Evolutionary conservation across 2,113 vertebrate genomes (phyloP).

Genomic region (Austrofundulus limnaeus): DNA sequence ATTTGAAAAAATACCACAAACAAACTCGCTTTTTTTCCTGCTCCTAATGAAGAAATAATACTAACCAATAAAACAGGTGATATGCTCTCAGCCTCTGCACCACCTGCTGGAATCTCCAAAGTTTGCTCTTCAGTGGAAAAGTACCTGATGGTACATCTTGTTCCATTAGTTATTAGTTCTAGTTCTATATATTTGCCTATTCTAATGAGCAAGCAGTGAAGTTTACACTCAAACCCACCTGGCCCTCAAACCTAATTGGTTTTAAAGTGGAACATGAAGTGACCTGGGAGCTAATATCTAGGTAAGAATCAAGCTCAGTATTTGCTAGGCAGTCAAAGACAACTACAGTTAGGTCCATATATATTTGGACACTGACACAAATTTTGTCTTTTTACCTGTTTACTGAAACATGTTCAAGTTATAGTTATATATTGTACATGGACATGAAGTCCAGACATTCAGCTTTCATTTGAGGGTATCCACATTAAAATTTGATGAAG

Average conservation of each 20-base stretch:
- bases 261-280: slow-evolving; percentile 34
- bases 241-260: neutral
- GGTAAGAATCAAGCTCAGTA: no score
- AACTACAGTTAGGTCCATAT: no score
- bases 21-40: slow-evolving; percentile 2
- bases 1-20: no score
- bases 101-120: slow-evolving; percentile 31
- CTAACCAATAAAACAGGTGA: neutral
- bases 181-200: slow-evolving; percentile 7
- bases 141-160: slow-evolving; percentile 3
- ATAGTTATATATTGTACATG: no score
- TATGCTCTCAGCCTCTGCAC: neutral
- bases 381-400: no score
- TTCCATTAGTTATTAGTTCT: slow-evolving; percentile 28
- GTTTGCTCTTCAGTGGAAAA: slow-evolving; percentile 11
- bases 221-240: no score
- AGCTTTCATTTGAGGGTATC: no score
- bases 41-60: neutral
- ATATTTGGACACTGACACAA: no score
- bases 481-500: no score
- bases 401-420: no score
- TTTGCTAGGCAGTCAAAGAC: no score
- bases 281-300: neutral
- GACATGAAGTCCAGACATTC: no score
- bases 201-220: neutral